Base-by-base conservation (phyloP, 2,113 vertebrate species). In the Boulengeromyrus knoepffleri region DNA sequence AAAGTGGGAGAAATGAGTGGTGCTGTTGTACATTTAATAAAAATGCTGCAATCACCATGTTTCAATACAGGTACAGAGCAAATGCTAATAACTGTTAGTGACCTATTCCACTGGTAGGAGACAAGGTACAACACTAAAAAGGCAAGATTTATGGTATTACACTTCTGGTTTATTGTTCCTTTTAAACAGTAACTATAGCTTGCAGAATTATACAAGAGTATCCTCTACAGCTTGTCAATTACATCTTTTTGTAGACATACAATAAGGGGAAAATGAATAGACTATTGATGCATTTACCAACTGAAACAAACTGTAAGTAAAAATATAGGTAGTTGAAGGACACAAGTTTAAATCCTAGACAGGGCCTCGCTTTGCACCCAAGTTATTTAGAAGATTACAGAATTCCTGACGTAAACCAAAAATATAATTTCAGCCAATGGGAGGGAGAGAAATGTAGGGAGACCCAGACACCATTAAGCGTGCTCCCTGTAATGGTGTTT, bases 111-210 rank as follows among this genome's bases (percentile, higher is more conserved):
- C 74, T 42, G 74, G 15, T 5, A 19, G 31, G 15, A 15, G 36
- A 42, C 74, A 42, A 42, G 36, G 74, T 80, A 19, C 6, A 77
- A 77, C 36, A 80, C 74, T 80, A 19, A 80, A 77, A 39, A 42
- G 17, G 13, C 36, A 80, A 17, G 36, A 39, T 77, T 5, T 8
- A 5, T 6, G 36, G 36, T 70, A 70, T 70, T 31, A 70, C 27
- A 70, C n/a, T 13, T 31, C 62, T 31, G 74, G n/a, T n/a, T 39
- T 84, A 17, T 74, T 49, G 88, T 91, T 90, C 93, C 83, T 90
- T 90, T 13, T 13, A 47, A 85, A 49, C 21, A 85, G 39, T 47
- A 46, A 49, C 42, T 21, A 49, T 5, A n/a, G 83, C 45, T 49
- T 49, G 21, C 17, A 85, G 36, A 46, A 49, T 80, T 19, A 21